Base-by-base conservation (phyloP, 2,113 vertebrate genomes). In the Corapipo altera region DNA sequence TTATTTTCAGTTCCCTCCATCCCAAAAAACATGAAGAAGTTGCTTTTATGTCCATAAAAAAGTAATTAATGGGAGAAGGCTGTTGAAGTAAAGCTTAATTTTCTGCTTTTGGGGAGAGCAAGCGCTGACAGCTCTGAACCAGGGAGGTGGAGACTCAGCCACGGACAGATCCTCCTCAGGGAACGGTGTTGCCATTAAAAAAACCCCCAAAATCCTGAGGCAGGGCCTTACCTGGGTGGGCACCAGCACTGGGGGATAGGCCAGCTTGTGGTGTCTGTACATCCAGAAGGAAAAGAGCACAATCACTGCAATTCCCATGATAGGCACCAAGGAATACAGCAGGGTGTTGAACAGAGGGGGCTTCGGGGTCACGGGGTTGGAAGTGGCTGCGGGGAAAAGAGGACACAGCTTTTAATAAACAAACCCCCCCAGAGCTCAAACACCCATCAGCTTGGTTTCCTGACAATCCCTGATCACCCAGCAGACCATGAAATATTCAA, bases 221-320 rank as follows among this genome's bases (percentile, higher is more conserved):
- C 18, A 81, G 61, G 8, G 24, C 98, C 98, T 98, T 98, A 99
- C 99, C 96, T 99, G 99, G 88, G 99, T 99, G 88, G 99, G 99
- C 94, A 99, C 99, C 23, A 99, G 99, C 62, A 99, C 99, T 2
- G 99, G 99, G 33, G 99, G 99, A 95, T 99, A 99, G 11, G 99
- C 99, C 96, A 99, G 98, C 95, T 99, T 99, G 98, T 99, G 99
- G 93, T 99, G 99, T 73, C 99, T 98, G 96, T 99, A 99, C 98
- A 99, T 99, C 99, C 99, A 99, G 96, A 99, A 99, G 3, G 99
- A 99, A 93, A 99, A 99, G 86, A 99, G 98, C 78, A 99, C 96
- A 5, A 99, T 99, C 33, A 99, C 99, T 1, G 99, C 99, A 88
- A 99, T 98, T 85, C 98, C 98, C 97, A 99, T 99, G 93, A 99